phyloP scores from a whole-genome alignment of 2,888 invertebrate genomes.

The Bombylius discolor region DNA sequence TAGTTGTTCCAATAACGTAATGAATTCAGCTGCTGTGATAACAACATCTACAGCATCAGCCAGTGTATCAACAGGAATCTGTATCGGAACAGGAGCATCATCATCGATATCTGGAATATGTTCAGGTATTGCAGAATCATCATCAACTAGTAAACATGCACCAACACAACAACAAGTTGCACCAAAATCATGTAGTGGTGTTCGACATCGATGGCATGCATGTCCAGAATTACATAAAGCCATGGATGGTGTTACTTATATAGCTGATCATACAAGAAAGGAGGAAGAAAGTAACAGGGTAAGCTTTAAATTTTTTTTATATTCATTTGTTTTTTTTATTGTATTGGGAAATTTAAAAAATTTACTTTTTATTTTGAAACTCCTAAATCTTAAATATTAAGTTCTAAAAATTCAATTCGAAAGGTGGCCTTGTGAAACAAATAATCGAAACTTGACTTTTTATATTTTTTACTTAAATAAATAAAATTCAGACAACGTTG shows the following conservation, averaged over 20 bases:
- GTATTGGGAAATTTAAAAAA: no score
- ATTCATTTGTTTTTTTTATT: no score
- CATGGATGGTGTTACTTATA: constrained; percentile 82
- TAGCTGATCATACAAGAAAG: constrained; percentile 82
- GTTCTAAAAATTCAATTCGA: no score
- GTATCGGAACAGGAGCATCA: constrained; percentile 23
- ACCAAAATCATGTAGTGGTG: constrained; percentile 41
- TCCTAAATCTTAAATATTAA: no score
- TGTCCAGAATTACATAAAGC: constrained; percentile 88
- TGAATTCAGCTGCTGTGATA: constrained; percentile 23
- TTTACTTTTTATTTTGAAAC: no score
- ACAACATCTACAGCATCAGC: constrained; percentile 21
- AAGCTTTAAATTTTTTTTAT: constrained; percentile 21
- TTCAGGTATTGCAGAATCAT: constrained; percentile 7
- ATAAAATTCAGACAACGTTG: no score
- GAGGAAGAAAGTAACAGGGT: constrained; percentile 87
- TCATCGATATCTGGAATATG: constrained; percentile 25
- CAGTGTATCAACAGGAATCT: constrained; percentile 11
- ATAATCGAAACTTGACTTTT: no score
- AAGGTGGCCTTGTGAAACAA: no score
- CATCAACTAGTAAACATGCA: constrained; percentile 7
- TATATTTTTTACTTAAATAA: no score
- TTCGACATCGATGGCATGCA: constrained; percentile 67
- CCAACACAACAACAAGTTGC: constrained; percentile 35
- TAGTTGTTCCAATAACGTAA: constrained; percentile 26